These are phyloP conservation scores for Achroia grisella DNA, from an alignment of 1,140 invertebrate genomes.

Conservation along the genomic window DNA sequence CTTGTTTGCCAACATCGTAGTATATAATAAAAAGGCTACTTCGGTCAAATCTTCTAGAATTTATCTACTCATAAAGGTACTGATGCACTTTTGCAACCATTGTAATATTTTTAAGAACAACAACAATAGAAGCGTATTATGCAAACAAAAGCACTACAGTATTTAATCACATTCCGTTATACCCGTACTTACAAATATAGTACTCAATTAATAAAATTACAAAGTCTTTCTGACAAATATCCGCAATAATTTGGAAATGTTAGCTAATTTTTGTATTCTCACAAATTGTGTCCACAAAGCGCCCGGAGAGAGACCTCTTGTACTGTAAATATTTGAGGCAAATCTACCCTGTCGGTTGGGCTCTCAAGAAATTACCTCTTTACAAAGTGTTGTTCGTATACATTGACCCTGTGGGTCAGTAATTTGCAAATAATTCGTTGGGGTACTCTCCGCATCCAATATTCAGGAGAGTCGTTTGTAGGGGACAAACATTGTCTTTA, in stretches of 20 bases:
- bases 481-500: too few relatives aligned
- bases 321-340: slow-evolving; percentile 2
- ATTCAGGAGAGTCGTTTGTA: not conserved
- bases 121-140: too few relatives aligned
- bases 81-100: too few relatives aligned
- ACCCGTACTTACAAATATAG: too few relatives aligned
- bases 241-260: not conserved
- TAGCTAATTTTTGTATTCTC: not conserved
- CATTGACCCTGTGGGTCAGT: not conserved
- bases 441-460: not conserved
- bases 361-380: not conserved
- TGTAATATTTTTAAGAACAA: too few relatives aligned
- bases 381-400: not conserved
- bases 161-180: too few relatives aligned
- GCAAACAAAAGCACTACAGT: too few relatives aligned
- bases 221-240: not conserved
- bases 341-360: not conserved
- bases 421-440: not conserved
- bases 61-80: too few relatives aligned
- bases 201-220: too few relatives aligned
- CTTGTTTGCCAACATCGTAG: too few relatives aligned
- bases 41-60: too few relatives aligned
- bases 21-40: too few relatives aligned
- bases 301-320: not conserved
- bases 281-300: not conserved